A percentile compares a stretch with the other conserved stretches of the same genome.
Conservation (phyloP, 2,113 vertebrate genomes). For the Neodontobutis hainanensis region DNA sequence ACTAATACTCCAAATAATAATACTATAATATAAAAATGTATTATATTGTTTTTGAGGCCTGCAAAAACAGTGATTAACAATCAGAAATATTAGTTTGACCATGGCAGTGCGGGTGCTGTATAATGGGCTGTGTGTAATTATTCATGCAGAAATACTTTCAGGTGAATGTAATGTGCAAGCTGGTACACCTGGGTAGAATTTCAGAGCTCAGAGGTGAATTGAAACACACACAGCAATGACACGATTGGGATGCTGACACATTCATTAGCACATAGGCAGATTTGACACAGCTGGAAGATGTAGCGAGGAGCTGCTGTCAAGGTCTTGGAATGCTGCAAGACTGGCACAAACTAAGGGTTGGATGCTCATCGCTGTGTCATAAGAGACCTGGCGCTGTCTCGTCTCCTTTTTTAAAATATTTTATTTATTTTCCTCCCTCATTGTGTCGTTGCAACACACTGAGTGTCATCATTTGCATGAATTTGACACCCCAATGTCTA, state of each 20-base stretch:
- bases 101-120: conserved; percentile 31
- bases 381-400: conserved; percentile 74
- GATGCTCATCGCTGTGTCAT: conserved; percentile 76
- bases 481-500: conserved; percentile 71
- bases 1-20: background rate
- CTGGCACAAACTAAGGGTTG: conserved; percentile 78
- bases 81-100: conserved; percentile 35
- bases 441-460: conserved; percentile 75
- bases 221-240: conserved; percentile 74
- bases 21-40: background rate
- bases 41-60: conserved; percentile 8
- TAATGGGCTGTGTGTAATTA: conserved; percentile 51
- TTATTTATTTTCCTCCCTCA: conserved; percentile 72
- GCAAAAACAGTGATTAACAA: conserved; percentile 29
- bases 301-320: conserved; percentile 78
- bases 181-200: conserved; percentile 63
- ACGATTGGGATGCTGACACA: conserved; percentile 69
- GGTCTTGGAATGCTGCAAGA: conserved; percentile 77
- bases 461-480: conserved; percentile 77
- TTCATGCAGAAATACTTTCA: conserved; percentile 57
- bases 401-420: conserved; percentile 66
- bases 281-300: conserved; percentile 75
- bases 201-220: conserved; percentile 72
- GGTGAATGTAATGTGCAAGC: conserved; percentile 60
- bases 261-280: conserved; percentile 80